Percentiles rank a stretch among this genome's conserved stretches.
Evolutionary conservation across 2,113 vertebrate species (phyloP).

Genomic region (western clawed frog (Xenopus tropicalis)): DNA sequence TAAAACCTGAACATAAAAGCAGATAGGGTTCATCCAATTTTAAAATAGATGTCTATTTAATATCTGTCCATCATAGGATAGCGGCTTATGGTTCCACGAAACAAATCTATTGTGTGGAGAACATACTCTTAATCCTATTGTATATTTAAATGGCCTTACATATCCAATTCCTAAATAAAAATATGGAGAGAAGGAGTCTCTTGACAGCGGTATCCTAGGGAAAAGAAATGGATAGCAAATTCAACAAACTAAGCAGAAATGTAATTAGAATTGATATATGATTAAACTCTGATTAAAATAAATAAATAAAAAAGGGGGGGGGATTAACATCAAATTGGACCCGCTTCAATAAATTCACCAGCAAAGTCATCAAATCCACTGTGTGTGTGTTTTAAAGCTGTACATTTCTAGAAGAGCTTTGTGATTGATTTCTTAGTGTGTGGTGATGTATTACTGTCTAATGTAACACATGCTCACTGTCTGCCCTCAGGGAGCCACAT

Average conservation of each 20-base stretch:
- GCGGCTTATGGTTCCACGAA: background rate
- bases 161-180: background rate
- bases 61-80: too few species aligned
- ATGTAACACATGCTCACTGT: constrained; percentile 45
- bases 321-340: constrained; percentile 27
- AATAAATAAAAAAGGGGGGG: constrained; percentile 1
- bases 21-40: too few species aligned
- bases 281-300: constrained; percentile 21
- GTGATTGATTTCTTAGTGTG: constrained; percentile 44
- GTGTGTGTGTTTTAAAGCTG: constrained; percentile 31
- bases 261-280: constrained; percentile 33
- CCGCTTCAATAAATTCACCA: constrained; percentile 30
- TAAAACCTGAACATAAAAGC: too few species aligned
- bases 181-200: background rate
- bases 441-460: constrained; percentile 46
- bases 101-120: background rate
- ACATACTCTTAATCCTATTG: constrained; percentile 4
- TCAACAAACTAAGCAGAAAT: constrained; percentile 15
- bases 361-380: constrained; percentile 23
- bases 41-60: too few species aligned
- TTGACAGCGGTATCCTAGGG: too few species aligned
- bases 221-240: too few species aligned
- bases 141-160: background rate
- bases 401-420: constrained; percentile 25
- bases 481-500: constrained; percentile 43